Evolutionary conservation across 2,113 vertebrate species (phyloP).

Genomic region (Athene noctua): DNA sequence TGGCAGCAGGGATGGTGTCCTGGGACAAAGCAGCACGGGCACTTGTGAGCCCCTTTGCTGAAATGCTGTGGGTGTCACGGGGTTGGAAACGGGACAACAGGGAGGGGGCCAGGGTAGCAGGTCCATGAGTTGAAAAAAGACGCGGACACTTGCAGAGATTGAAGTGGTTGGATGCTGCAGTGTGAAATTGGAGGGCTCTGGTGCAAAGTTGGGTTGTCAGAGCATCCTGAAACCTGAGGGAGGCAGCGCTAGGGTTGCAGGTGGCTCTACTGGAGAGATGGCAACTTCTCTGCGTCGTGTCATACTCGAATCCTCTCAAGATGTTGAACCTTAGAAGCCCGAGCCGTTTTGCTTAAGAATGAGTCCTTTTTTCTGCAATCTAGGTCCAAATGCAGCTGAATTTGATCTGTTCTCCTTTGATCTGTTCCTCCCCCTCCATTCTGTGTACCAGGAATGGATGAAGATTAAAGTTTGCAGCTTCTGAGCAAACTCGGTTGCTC

Average conservation of each 20-base stretch:
- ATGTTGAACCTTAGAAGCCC: background rate
- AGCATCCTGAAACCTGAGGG: background rate
- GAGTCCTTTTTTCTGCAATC: conserved; percentile 37
- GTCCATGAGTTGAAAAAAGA: background rate
- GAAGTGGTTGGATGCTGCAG: background rate
- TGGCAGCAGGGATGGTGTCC: fast-evolving
- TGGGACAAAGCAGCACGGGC: fast-evolving
- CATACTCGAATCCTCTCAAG: background rate
- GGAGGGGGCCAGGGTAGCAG: background rate
- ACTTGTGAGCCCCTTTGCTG: background rate
- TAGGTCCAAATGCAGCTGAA: conserved; percentile 25
- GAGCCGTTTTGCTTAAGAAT: conserved; percentile 43
- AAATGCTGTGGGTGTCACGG: background rate
- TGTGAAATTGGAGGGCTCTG: background rate
- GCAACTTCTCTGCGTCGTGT: background rate
- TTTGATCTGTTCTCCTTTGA: conserved; percentile 58
- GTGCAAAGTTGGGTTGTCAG: fast-evolving
- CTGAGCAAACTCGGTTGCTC: conserved; percentile 58
- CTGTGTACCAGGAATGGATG: conserved; percentile 3
- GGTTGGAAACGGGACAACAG: background rate
- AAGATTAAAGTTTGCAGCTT: conserved; percentile 65
- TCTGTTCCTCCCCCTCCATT: conserved; percentile 43
- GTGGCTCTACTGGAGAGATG: background rate
- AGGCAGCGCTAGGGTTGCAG: fast-evolving
- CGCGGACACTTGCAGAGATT: fast-evolving